A percentile compares a stretch with the other conserved stretches of the same genome.
Evolutionary conservation across 2,888 invertebrate genomes (phyloP).

Genomic region (Archaeoteleia sp.): DNA sequence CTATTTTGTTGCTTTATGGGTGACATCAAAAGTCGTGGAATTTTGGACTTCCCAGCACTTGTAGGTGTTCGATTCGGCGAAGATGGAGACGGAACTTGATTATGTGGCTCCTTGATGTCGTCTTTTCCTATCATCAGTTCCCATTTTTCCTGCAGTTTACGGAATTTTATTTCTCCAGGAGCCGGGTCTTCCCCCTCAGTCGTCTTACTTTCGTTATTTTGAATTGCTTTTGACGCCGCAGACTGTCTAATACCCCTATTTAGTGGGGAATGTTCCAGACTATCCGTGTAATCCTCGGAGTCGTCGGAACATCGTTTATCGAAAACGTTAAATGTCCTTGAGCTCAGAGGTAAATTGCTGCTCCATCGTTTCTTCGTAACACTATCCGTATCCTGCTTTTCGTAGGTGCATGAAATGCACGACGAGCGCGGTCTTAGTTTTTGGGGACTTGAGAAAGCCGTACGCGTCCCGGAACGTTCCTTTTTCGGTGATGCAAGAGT

Average conservation of each 20-base stretch:
- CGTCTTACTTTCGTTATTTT: slow-evolving; percentile 45
- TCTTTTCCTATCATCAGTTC: slow-evolving; percentile 82
- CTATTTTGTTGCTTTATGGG: slow-evolving; percentile 79
- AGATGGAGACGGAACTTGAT: slow-evolving; percentile 57
- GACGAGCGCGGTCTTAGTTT: slow-evolving; percentile 81
- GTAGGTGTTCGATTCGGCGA: slow-evolving; percentile 75
- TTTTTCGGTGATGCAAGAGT: slow-evolving; percentile 52
- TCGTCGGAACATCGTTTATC: slow-evolving; percentile 82
- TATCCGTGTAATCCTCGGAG: slow-evolving; percentile 84
- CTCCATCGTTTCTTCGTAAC: slow-evolving; percentile 83
- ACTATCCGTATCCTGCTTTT: slow-evolving; percentile 76
- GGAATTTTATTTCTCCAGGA: slow-evolving; percentile 81
- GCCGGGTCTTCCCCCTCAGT: slow-evolving; percentile 62
- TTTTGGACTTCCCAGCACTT: slow-evolving; percentile 79
- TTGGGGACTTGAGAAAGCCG: slow-evolving; percentile 66
- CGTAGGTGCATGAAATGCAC: slow-evolving; percentile 78
- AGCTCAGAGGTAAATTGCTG: slow-evolving; percentile 79
- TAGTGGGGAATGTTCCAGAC: slow-evolving; percentile 79
- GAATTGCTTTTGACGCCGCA: slow-evolving; percentile 17
- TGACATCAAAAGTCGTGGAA: slow-evolving; percentile 84
- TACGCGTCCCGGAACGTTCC: slow-evolving; percentile 49
- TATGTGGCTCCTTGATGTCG: slow-evolving; percentile 64
- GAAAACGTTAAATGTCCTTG: slow-evolving; percentile 84
- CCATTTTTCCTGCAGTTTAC: slow-evolving; percentile 87
- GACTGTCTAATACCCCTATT: slow-evolving; percentile 54